Evolutionary conservation across 2,888 invertebrate genomes (phyloP), one percentile per base, ranked within the genome.

Genomic region (Latrodectus elegans): DNA sequence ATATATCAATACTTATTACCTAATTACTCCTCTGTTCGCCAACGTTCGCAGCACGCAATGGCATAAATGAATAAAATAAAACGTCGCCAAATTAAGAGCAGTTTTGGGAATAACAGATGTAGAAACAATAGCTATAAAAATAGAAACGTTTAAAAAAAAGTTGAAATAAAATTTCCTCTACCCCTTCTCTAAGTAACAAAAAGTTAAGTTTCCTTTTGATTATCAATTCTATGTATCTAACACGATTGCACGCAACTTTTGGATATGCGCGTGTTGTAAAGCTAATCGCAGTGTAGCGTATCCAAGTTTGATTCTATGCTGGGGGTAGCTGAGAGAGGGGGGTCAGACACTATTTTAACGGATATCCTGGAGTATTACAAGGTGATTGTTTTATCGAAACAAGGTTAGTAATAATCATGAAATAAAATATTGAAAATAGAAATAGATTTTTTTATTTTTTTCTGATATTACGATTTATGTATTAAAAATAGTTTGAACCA

Each of bases 211-310:
- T 80, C 74, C 51, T 80, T 64, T 64, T 80, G 71, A 71, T 65
- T 80, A 80, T 86, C 75, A 53, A n/a, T 70, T 49, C 52, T 51
- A 15, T 75, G 75, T 80, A 86, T 86, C 85, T 71, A 65, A 77
- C 77, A 84, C 71, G 72, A 71, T 10, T 64, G 64, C 84, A 84
- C 86, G 86, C 81, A 38, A 87, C 76, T 26, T 79, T 68, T 68
- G 60, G 82, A 52, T 76, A 82, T 76, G 86, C 81, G 81, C 73
- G 86, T 52, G 78, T 38, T 17, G 10, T 52, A 67, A 64, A 64
- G 11, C 65, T 49, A 71, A 72, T 71, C 67, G 75, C 72, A 77
- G 77, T 74, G 72, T 72, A 76, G 71, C 77, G 81, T 87, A 81
- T 77, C 86, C 81, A 87, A 87, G 86, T 81, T 79, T 87, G 60